These are phyloP conservation scores for Danio aesculapii DNA, from an alignment of 2,797 vertebrate genomes.

Conservation along the genomic window DNA sequence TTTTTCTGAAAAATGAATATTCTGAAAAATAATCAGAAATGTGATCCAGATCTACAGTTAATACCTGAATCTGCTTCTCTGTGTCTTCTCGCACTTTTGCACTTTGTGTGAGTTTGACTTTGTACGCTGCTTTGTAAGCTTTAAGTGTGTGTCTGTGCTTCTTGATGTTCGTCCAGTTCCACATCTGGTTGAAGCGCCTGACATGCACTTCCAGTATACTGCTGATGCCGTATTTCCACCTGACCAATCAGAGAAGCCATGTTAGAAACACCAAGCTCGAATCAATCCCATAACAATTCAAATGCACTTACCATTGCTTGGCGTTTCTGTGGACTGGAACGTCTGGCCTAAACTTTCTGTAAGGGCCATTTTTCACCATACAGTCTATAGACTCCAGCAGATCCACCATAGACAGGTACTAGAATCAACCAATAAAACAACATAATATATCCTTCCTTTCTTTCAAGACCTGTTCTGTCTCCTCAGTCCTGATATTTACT, in stretches of 20 bases:
- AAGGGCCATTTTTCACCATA: constrained; percentile 92
- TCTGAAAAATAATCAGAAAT: too few species aligned
- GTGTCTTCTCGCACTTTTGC: constrained; percentile 81
- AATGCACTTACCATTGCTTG: constrained; percentile 83
- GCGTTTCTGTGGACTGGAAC: constrained; percentile 77
- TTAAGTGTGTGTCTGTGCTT: constrained; percentile 85
- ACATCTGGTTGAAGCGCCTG: constrained; percentile 82
- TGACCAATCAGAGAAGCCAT: constrained; percentile 59
- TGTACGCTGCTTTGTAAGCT: constrained; percentile 86
- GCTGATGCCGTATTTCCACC: constrained; percentile 90
- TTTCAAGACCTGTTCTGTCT: neutral
- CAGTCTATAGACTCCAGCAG: constrained; percentile 91
- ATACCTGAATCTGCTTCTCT: constrained; percentile 87
- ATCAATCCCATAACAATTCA: constrained; percentile 1
- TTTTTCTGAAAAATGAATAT: too few species aligned
- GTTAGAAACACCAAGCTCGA: neutral
- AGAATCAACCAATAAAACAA: constrained; percentile 31
- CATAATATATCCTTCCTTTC: neutral
- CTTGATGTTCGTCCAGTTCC: constrained; percentile 89
- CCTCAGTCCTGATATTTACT: neutral
- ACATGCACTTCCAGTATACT: constrained; percentile 91
- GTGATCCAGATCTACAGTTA: constrained; percentile 3
- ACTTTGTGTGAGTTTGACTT: constrained; percentile 83
- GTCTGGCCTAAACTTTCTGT: constrained; percentile 89
- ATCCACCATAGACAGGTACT: constrained; percentile 94